A percentile compares a stretch with the other conserved stretches of the same genome.
These are phyloP conservation scores for Criorhina ranunculi DNA, from an alignment of 2,888 invertebrate genomes.

Conservation along the genomic window DNA sequence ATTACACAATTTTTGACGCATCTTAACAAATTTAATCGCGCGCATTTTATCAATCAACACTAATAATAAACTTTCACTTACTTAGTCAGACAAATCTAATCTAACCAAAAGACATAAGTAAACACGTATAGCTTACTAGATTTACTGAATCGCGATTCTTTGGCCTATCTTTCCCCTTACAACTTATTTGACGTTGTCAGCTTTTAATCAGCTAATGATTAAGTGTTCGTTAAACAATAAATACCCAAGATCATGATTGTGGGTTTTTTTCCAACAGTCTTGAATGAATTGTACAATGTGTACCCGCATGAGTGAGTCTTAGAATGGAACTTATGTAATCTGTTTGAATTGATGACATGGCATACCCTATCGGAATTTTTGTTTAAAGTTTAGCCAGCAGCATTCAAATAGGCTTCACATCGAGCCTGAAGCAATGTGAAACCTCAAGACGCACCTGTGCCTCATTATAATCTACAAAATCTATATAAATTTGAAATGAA, in stretches of 20 bases:
- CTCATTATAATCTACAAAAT: neutral
- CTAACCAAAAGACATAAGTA: neutral
- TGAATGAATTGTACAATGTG: slow-evolving; percentile 1
- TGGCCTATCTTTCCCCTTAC: neutral
- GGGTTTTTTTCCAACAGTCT: neutral
- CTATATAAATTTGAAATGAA: slow-evolving; percentile 2
- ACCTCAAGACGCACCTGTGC: neutral
- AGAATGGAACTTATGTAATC: no score
- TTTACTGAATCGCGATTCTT: neutral
- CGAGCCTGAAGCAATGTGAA: neutral
- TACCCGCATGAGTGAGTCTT: no score
- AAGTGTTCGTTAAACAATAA: neutral
- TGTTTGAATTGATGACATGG: no score
- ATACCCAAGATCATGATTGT: slow-evolving; percentile 7
- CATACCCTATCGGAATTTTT: no score
- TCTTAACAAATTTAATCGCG: no score
- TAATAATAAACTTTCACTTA: neutral
- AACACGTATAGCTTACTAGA: neutral
- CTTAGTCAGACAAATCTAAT: slow-evolving; percentile 14
- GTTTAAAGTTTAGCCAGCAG: neutral
- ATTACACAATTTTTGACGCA: no score
- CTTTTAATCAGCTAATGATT: neutral
- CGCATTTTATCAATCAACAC: no score
- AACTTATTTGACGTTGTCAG: neutral
- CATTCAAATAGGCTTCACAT: no score